phyloP scores from a whole-genome alignment of 2,888 invertebrate genomes.

The Drosophila gaucha region DNA sequence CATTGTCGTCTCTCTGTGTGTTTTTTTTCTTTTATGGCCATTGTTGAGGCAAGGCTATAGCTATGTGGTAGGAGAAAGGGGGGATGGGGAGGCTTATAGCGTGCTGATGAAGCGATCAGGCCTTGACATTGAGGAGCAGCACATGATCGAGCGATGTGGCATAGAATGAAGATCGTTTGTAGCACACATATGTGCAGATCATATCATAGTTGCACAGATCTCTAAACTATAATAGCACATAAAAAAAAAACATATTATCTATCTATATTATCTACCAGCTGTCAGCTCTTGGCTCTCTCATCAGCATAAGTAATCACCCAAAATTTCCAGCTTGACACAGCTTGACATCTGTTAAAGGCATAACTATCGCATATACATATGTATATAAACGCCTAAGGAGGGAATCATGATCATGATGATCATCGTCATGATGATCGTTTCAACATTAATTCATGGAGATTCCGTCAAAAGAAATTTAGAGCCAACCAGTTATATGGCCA shows the following conservation, averaged over 20 bases:
- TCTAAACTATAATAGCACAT: background rate
- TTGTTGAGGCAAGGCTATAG: conserved; percentile 57
- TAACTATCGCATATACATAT: conserved; percentile 38
- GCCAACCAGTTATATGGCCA: conserved; percentile 66
- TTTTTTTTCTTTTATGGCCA: conserved; percentile 43
- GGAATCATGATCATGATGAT: conserved; percentile 9
- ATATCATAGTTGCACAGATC: background rate
- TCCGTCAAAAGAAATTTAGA: conserved; percentile 79
- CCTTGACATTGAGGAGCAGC: conserved; percentile 71
- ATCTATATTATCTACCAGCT: conserved; percentile 2
- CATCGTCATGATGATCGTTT: conserved; percentile 26
- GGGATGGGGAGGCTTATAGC: background rate
- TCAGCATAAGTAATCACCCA: conserved; percentile 59
- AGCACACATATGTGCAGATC: background rate
- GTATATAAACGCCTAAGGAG: conserved; percentile 61
- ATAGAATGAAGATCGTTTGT: background rate
- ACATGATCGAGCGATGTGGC: conserved; percentile 6
- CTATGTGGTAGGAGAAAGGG: background rate
- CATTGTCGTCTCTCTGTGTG: conserved; percentile 33
- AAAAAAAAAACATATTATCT: background rate
- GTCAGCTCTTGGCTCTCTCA: conserved; percentile 23
- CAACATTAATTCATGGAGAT: conserved; percentile 78
- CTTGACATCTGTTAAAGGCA: conserved; percentile 70
- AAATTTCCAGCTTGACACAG: conserved; percentile 68
- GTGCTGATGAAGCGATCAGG: conserved; percentile 75